These are phyloP conservation scores for Pyralis farinalis DNA, from an alignment of 2,888 invertebrate species.

Conservation along the genomic window DNA sequence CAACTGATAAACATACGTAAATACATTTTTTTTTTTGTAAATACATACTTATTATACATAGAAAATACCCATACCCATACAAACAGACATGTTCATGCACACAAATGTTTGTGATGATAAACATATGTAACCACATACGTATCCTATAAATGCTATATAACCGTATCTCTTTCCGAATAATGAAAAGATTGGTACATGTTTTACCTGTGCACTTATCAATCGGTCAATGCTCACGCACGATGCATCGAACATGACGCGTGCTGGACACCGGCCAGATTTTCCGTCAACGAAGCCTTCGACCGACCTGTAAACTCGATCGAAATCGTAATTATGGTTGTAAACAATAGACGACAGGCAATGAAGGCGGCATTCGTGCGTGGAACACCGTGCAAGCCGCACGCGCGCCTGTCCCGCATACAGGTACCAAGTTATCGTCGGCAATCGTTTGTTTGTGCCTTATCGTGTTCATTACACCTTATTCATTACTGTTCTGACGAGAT, in stretches of 20 bases:
- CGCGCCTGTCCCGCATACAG: conserved; percentile 41
- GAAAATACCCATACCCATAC: too few species aligned
- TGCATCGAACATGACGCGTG: conserved; percentile 32
- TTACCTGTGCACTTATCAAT: conserved; percentile 26
- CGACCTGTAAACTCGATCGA: conserved; percentile 66
- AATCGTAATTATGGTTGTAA: conserved; percentile 75
- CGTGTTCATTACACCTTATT: conserved; percentile 44
- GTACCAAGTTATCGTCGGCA: conserved; percentile 43
- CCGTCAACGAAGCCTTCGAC: conserved; percentile 65
- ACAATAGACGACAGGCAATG: conserved; percentile 60
- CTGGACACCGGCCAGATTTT: conserved; percentile 58
- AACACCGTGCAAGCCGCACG: conserved; percentile 64
- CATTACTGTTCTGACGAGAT: conserved; percentile 40
- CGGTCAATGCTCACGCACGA: conserved; percentile 7
- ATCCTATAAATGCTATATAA: too few species aligned
- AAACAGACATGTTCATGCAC: too few species aligned
- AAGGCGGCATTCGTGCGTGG: conserved; percentile 69
- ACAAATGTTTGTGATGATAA: too few species aligned
- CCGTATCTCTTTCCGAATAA: too few species aligned
- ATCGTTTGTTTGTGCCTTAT: conserved; percentile 56
- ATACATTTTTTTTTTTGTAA: too few species aligned
- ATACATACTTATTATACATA: too few species aligned
- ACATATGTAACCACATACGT: too few species aligned
- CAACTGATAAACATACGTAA: too few species aligned
- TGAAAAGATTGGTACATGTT: too few species aligned